Conservation (phyloP, 2,888 invertebrate genomes). For the Cataglyphis albicans region DNA sequence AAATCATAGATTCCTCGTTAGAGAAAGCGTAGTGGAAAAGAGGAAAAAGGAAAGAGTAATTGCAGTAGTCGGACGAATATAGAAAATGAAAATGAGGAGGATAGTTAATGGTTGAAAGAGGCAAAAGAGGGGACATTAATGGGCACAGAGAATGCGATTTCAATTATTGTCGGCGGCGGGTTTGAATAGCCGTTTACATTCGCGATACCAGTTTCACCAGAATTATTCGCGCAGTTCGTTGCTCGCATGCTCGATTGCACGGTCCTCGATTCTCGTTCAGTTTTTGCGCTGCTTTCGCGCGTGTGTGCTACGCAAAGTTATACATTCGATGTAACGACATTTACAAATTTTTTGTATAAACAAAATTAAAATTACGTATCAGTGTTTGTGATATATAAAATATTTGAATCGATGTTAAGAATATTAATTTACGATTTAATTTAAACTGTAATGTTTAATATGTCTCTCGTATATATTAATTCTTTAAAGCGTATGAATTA, state of each 20-base stretch:
- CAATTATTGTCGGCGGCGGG: conserved; percentile 78
- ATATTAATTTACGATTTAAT: neutral
- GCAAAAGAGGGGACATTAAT: conserved; percentile 73
- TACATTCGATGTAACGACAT: neutral
- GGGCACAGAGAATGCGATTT: conserved; percentile 80
- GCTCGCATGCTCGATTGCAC: conserved; percentile 65
- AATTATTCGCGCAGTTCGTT: conserved; percentile 71
- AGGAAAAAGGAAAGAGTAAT: conserved; percentile 66
- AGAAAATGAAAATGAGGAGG: conserved; percentile 53
- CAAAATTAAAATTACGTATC: neutral
- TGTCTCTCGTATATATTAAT: neutral
- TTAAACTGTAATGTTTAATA: neutral
- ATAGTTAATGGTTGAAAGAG: conserved; percentile 52
- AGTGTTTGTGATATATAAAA: conserved; percentile 13
- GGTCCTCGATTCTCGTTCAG: conserved; percentile 65
- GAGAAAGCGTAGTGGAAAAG: conserved; percentile 76
- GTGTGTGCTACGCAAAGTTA: neutral
- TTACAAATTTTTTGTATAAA: neutral
- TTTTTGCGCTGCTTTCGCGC: conserved; percentile 25
- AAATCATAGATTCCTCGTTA: conserved; percentile 77
- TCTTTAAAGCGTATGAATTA: neutral
- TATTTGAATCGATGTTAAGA: neutral
- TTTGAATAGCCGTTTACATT: conserved; percentile 79
- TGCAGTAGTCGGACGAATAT: neutral
- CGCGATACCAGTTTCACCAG: conserved; percentile 73